Base-by-base conservation (phyloP, 2,113 vertebrate species). In the Catagonus wagneri region DNA sequence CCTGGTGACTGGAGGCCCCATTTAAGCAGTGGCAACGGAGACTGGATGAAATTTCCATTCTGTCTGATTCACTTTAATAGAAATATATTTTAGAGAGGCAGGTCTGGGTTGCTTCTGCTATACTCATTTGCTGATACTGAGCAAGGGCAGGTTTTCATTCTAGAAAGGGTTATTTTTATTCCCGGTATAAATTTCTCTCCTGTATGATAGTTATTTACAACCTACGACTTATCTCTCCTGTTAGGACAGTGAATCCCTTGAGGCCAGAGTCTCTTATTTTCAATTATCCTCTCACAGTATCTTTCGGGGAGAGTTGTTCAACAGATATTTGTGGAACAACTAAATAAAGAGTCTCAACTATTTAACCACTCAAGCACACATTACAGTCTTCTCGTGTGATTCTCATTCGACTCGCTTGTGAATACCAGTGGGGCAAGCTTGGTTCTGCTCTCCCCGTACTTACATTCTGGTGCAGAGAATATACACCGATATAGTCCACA, bases 41-140 rank as follows among this genome's bases (percentile, higher is more conserved):
- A 96, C 23, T 74, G 63, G 93, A 79, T 93, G 81, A 89, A 83
- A 94, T 90, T 94, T 87, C 91, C 71, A 83, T 90, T 94, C 39
- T 89, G 71, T 87, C 50, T 93, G n/a, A 97, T 65, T 95, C 65
- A 88, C n/a, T 88, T 84, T 61, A 88, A 88, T 17, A 94, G 71
- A 95, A 88, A 83, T 90, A 27, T 84, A 7, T 90, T 66, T 90
- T 61, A 84, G 29, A 75, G 34, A 17, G 32, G 27, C 56, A 92
- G 74, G 19, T 10, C 50, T 58, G 7, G 76, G 34, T 50, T 87
- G 36, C 54, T 87, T 87, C 71, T 80, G 25, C 72, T 91, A 60
- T 17, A 85, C 71, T 75, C 79, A 92, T 81, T 97, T 86, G 29
- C 56, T 83, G 20, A 92, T 65, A 83, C 0, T 88, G 39, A 96